Percentiles rank a stretch among this genome's conserved stretches.
These are phyloP conservation scores for Onychomys leucogaster DNA, from an alignment of 2,797 vertebrate species.

Conservation along the genomic window DNA sequence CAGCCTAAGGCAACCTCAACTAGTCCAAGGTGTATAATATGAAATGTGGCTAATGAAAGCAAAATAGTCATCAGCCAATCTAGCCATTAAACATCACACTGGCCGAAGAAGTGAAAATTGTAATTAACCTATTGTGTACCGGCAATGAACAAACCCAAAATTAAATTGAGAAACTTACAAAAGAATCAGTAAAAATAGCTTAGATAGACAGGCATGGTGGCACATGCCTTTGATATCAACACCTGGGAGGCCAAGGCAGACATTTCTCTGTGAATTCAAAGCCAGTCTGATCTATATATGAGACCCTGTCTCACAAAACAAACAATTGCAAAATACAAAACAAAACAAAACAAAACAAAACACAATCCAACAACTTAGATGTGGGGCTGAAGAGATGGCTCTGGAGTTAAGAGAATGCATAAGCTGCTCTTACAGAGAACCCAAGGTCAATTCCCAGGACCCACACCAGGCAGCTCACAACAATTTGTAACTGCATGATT, in stretches of 20 bases:
- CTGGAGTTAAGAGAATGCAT: background rate
- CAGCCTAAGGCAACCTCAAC: conserved; percentile 26
- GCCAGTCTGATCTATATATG: background rate
- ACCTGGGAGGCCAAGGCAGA: background rate
- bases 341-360: background rate
- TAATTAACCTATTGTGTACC: conserved; percentile 35
- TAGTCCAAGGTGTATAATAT: background rate
- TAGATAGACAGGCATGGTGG: background rate
- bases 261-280: background rate
- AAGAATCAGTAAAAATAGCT: conserved; percentile 24
- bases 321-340: background rate
- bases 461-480: background rate
- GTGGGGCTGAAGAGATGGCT: background rate
- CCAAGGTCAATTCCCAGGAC: background rate
- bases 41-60: background rate
- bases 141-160: conserved; percentile 59
- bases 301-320: background rate
- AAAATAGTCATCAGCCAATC: conserved; percentile 64
- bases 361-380: background rate
- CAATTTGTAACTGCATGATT: background rate
- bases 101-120: conserved; percentile 53
- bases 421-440: too few species aligned
- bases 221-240: background rate
- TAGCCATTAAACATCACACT: conserved; percentile 19
- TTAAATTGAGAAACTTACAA: conserved; percentile 57